phyloP scores from a whole-genome alignment of 2,113 vertebrate species.

The Oreochromis tanganicae region DNA sequence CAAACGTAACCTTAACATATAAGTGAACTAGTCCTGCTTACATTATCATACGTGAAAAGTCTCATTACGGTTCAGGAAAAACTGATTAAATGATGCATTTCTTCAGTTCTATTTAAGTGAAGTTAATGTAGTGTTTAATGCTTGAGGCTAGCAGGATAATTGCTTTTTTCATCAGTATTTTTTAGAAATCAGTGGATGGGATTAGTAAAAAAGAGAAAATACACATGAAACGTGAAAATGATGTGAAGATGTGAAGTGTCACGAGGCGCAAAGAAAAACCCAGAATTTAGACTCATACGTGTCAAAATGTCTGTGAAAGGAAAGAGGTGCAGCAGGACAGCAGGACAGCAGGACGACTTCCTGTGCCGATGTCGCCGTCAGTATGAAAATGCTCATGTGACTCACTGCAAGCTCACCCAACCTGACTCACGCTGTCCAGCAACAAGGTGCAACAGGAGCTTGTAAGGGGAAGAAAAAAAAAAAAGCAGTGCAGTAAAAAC shows the following conservation, averaged over 20 bases:
- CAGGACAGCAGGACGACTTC: conserved; percentile 2
- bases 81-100: neutral
- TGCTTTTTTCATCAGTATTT: neutral
- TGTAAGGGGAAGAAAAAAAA: neutral
- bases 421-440: conserved; percentile 20
- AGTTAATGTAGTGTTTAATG: neutral
- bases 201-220: neutral
- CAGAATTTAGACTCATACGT: neutral
- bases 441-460: neutral
- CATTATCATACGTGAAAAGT: fast-evolving
- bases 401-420: conserved; percentile 34
- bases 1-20: neutral
- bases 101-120: neutral
- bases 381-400: neutral
- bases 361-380: neutral
- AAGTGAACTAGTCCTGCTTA: neutral
- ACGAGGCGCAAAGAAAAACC: fast-evolving
- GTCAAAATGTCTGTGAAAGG: neutral
- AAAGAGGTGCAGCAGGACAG: neutral
- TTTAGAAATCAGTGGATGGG: neutral
- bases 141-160: neutral
- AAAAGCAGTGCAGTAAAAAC: neutral
- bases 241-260: fast-evolving
- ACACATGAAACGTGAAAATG: neutral
- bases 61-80: neutral